Conservation (phyloP, 2,888 invertebrate genomes). For the Lasioglossum marginatum region DNA sequence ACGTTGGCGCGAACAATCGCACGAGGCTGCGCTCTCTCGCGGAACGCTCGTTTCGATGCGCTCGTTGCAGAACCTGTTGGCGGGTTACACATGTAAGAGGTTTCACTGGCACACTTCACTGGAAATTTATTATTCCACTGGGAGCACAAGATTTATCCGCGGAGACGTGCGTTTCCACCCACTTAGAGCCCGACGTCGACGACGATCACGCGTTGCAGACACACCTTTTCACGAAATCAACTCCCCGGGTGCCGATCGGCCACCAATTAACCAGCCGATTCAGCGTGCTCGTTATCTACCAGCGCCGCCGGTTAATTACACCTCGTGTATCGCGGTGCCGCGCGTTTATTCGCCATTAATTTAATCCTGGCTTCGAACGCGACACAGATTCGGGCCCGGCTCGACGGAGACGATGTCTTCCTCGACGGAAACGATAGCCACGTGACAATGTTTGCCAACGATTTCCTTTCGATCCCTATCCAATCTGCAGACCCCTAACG, state of each 20-base stretch:
- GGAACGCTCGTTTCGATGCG: conserved; percentile 9
- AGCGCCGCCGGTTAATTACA: conserved; percentile 42
- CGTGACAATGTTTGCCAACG: conserved; percentile 51
- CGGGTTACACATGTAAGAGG: conserved; percentile 45
- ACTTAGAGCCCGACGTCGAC: background rate
- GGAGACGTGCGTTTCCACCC: conserved; percentile 25
- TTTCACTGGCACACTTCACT: conserved; percentile 59
- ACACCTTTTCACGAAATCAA: conserved; percentile 40
- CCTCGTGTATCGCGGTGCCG: conserved; percentile 10
- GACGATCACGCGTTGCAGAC: background rate
- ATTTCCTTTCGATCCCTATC: background rate
- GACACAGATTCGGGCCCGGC: background rate
- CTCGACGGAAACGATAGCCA: conserved; percentile 20
- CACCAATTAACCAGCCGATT: conserved; percentile 32
- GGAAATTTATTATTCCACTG: conserved; percentile 39
- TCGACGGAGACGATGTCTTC: background rate
- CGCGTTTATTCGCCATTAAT: conserved; percentile 14
- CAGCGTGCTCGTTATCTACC: conserved; percentile 35
- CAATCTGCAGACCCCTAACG: background rate
- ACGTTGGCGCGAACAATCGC: conserved; percentile 23
- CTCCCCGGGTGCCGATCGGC: background rate
- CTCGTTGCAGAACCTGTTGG: conserved; percentile 52
- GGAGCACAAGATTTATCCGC: conserved; percentile 31
- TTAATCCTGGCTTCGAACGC: background rate
- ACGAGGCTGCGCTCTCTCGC: conserved; percentile 7